These are phyloP conservation scores for Acanthosepion esculentum DNA, from an alignment of 2,888 invertebrate species.

Conservation along the genomic window DNA sequence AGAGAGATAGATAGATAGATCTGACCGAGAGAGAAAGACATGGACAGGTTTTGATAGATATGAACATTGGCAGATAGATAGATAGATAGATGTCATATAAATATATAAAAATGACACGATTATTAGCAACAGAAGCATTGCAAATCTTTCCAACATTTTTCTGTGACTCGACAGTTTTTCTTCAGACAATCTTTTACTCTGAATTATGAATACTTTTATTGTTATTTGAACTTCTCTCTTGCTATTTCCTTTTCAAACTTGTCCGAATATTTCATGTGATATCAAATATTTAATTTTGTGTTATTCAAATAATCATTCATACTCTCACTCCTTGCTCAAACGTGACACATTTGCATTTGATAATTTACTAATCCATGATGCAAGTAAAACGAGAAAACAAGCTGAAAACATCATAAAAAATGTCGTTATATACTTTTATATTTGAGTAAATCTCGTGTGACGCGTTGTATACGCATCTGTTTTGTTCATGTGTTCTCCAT, in stretches of 20 bases:
- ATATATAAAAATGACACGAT: too few relatives aligned
- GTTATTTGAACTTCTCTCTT: too few relatives aligned
- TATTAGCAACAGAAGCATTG: too few relatives aligned
- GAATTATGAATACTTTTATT: neutral
- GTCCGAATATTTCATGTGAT: too few relatives aligned
- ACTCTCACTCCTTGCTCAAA: neutral
- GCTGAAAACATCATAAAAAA: neutral
- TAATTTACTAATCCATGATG: neutral
- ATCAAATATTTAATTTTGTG: neutral
- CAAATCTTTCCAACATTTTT: too few relatives aligned
- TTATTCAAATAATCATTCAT: neutral
- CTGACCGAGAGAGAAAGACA: too few relatives aligned
- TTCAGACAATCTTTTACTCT: neutral
- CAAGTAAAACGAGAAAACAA: neutral
- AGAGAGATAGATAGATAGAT: neutral
- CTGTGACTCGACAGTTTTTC: too few relatives aligned
- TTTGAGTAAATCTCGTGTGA: neutral
- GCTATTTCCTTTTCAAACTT: too few relatives aligned
- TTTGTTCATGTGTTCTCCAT: neutral
- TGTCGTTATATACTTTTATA: neutral
- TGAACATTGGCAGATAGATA: too few relatives aligned
- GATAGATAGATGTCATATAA: too few relatives aligned
- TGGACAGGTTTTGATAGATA: too few relatives aligned
- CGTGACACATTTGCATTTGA: neutral
- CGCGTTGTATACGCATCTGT: neutral